A percentile compares a stretch with the other conserved stretches of the same genome.
Evolutionary conservation across 2,113 vertebrate species (phyloP).

Genomic region (Lasiurus borealis): DNA sequence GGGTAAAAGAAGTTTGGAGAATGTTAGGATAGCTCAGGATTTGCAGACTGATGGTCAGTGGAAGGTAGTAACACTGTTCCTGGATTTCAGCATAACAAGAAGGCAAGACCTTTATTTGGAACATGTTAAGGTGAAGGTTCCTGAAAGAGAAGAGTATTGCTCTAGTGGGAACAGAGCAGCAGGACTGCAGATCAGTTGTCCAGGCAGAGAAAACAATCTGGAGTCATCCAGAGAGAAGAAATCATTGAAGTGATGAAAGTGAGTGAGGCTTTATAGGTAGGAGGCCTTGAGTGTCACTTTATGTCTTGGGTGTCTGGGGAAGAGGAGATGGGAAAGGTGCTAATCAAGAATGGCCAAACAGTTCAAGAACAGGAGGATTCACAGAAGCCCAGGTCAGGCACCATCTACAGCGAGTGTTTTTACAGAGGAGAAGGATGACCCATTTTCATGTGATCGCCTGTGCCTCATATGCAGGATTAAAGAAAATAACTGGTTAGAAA

Average conservation of each 20-base stretch:
- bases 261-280: neutral
- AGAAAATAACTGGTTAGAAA: conserved; percentile 39
- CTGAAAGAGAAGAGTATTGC: neutral
- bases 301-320: neutral
- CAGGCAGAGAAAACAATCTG: neutral
- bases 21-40: neutral
- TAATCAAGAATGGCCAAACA: neutral
- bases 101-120: neutral
- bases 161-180: neutral
- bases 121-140: neutral
- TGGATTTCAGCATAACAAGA: neutral
- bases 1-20: neutral
- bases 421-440: neutral
- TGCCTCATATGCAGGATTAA: neutral
- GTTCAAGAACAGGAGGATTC: neutral
- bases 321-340: neutral
- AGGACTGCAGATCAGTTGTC: neutral
- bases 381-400: neutral
- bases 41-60: neutral
- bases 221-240: neutral
- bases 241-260: neutral
- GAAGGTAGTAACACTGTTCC: neutral
- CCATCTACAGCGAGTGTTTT: neutral
- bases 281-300: neutral
- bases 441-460: neutral